Evolutionary conservation across 2,888 invertebrate genomes (phyloP).

Genomic region (Tenthredo distinguenda): DNA sequence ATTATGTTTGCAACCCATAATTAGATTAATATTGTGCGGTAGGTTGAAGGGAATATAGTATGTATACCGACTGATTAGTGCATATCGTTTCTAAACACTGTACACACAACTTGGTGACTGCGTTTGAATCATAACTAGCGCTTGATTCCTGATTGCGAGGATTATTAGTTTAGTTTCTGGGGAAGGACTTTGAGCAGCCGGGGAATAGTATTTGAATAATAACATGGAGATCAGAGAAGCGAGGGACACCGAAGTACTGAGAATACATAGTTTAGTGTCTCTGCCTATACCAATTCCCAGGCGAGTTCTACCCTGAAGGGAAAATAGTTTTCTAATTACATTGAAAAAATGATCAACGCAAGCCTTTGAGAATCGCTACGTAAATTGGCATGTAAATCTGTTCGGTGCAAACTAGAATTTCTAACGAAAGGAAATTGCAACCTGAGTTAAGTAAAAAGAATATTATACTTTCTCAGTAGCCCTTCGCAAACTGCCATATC

Average conservation of each 20-base stretch:
- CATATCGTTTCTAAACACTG: slow-evolving; percentile 4
- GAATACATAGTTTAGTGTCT: neutral
- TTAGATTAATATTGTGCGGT: neutral
- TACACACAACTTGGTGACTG: neutral
- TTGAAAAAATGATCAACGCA: neutral
- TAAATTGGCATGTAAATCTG: neutral
- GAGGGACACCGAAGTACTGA: neutral
- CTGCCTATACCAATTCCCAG: neutral
- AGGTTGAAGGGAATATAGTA: neutral
- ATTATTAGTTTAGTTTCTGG: slow-evolving; percentile 34
- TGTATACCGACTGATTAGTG: neutral
- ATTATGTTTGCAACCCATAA: neutral
- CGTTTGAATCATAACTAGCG: slow-evolving; percentile 16
- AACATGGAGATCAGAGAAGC: neutral
- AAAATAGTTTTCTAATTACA: slow-evolving; percentile 11
- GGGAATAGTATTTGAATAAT: slow-evolving; percentile 44
- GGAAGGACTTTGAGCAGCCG: neutral
- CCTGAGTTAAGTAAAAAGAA: neutral
- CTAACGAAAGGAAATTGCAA: neutral
- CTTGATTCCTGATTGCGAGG: neutral
- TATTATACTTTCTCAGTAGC: neutral
- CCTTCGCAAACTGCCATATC: neutral
- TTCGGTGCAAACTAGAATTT: neutral
- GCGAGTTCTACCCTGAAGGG: neutral
- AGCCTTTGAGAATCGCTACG: neutral